phyloP scores from a whole-genome alignment of 1,140 invertebrate genomes.

The Lucilia sericata region DNA sequence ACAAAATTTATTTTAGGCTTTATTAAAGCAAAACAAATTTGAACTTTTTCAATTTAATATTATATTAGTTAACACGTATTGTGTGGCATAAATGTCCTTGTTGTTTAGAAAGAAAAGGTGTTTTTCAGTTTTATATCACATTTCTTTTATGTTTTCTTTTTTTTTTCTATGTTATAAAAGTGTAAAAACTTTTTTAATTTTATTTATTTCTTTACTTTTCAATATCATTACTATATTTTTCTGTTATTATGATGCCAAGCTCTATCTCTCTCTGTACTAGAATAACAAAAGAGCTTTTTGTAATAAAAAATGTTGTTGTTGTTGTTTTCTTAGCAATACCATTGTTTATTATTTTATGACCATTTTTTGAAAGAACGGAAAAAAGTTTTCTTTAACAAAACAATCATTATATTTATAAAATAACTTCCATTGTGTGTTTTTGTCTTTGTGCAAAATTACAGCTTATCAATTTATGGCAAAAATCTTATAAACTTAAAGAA shows the following conservation, averaged over 20 bases:
- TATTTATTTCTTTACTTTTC: slow-evolving; percentile 36
- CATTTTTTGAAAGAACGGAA: not conserved
- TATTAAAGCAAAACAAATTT: too few relatives aligned
- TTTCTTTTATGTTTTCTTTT: not conserved
- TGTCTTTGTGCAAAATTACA: not conserved
- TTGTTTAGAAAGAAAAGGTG: slow-evolving; percentile 12
- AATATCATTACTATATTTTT: slow-evolving; percentile 18
- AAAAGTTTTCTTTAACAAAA: not conserved
- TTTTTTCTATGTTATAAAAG: not conserved
- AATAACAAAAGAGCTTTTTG: not conserved
- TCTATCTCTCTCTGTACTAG: not conserved
- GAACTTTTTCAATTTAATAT: too few relatives aligned
- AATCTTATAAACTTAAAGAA: not conserved
- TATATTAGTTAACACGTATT: too few relatives aligned
- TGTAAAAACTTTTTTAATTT: slow-evolving; percentile 32
- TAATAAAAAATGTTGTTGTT: slow-evolving; percentile 13
- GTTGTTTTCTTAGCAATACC: not conserved
- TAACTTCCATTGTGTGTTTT: not conserved
- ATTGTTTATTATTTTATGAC: slow-evolving; percentile 39
- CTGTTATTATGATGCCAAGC: not conserved
- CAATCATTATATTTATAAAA: not conserved
- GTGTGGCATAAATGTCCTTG: not conserved
- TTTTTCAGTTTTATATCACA: not conserved
- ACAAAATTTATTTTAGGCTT: too few relatives aligned
- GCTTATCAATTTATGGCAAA: slow-evolving; percentile 20